Percentiles rank a stretch among this genome's conserved stretches.
Conservation (phyloP, 2,888 invertebrate genomes). For the Drosophila mimica region DNA sequence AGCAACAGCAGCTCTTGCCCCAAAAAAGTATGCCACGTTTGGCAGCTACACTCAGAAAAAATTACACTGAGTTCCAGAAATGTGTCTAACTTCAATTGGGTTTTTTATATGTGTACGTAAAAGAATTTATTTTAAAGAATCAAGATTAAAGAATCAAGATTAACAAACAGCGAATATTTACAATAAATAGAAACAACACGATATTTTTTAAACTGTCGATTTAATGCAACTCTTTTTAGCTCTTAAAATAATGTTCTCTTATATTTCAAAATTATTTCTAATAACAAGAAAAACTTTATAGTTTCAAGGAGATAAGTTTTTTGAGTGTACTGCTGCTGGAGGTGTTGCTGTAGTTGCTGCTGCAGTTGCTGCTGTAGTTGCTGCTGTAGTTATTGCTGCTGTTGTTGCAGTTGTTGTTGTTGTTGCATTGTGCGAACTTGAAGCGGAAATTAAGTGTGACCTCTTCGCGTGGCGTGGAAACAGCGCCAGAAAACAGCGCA, state of each 20-base stretch:
- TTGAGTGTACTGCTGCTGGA: not conserved
- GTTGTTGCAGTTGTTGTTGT: slow-evolving; percentile 20
- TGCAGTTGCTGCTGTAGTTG: not conserved
- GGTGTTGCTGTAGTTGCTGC: slow-evolving; percentile 1
- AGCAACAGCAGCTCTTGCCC: slow-evolving; percentile 29
- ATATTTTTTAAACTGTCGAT: not conserved
- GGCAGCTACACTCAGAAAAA: not conserved
- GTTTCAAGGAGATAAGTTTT: not conserved
- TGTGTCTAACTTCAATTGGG: too few relatives aligned
- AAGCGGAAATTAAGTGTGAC: slow-evolving; percentile 80
- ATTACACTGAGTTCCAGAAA: not conserved
- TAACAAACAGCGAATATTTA: not conserved
- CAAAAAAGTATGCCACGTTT: slow-evolving; percentile 71
- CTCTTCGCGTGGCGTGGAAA: slow-evolving; percentile 72
- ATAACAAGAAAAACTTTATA: not conserved
- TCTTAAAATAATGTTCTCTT: not conserved
- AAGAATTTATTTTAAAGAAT: not conserved
- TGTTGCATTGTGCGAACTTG: slow-evolving; percentile 62
- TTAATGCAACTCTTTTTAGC: not conserved
- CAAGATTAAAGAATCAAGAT: not conserved
- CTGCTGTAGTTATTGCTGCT: slow-evolving; percentile 3
- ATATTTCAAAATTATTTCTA: not conserved
- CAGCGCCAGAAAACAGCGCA: slow-evolving; percentile 43
- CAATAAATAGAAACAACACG: not conserved
- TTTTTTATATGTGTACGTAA: too few relatives aligned